Conservation (phyloP, 2,113 vertebrate genomes). For the Leiothrix lutea region DNA sequence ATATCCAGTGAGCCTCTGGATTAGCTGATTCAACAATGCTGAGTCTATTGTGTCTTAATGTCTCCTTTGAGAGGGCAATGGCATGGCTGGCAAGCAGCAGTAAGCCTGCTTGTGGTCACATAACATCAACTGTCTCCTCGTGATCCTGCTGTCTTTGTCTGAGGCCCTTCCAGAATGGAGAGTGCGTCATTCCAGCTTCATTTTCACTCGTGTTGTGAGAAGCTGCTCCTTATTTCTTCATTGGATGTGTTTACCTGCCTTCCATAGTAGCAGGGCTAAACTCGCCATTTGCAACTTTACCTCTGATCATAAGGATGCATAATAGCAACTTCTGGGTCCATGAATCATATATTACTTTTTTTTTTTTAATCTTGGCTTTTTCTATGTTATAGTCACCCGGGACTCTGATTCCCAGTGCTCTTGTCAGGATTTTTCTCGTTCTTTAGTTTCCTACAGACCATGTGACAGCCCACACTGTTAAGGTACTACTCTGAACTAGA, state of each 20-base stretch:
- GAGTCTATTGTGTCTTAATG: not conserved
- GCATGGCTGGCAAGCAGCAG: not conserved
- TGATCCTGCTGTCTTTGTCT: not conserved
- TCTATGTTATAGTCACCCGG: not conserved
- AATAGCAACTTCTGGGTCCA: not conserved
- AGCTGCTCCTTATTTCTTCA: not conserved
- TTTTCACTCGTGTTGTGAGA: not conserved
- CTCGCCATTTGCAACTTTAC: not conserved
- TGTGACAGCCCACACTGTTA: not conserved
- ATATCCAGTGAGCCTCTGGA: not conserved
- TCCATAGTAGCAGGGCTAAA: not conserved
- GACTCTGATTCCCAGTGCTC: not conserved
- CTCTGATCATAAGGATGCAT: not conserved
- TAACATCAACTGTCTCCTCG: not conserved
- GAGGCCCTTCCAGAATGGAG: not conserved
- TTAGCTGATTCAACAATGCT: not conserved
- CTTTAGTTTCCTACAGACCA: not conserved
- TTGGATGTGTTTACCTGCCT: not conserved
- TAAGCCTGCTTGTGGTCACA: not conserved
- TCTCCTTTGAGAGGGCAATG: not conserved
- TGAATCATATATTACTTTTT: not conserved
- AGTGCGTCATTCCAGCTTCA: not conserved
- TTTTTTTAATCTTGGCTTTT: not conserved
- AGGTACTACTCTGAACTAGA: not conserved
- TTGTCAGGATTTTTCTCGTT: not conserved